phyloP scores from a whole-genome alignment of 1,140 invertebrate genomes.

The Magallana ariakensis region DNA sequence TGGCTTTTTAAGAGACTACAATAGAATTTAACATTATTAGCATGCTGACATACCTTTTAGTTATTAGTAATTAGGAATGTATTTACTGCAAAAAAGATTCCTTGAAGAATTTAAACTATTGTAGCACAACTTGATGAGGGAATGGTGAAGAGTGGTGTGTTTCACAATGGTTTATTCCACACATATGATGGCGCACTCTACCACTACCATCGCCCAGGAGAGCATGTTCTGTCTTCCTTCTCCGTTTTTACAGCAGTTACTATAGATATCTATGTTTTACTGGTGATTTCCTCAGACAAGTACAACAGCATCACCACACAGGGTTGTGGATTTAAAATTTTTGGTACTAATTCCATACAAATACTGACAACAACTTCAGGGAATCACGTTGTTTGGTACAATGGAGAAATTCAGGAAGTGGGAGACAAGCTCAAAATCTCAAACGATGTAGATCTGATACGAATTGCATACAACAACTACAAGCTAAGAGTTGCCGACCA shows the following conservation, averaged over 20 bases:
- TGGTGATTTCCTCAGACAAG: slow-evolving; percentile 33
- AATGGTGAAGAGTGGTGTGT: background rate
- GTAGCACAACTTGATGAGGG: background rate
- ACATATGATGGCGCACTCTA: slow-evolving; percentile 66
- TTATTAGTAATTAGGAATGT: no score
- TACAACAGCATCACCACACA: slow-evolving; percentile 38
- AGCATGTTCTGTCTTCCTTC: slow-evolving; percentile 53
- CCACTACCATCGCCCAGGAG: slow-evolving; percentile 59
- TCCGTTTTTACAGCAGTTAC: slow-evolving; percentile 10
- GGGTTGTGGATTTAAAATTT: slow-evolving; percentile 35
- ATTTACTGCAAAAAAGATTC: no score
- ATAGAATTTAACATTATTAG: no score
- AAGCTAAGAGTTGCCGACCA: slow-evolving; percentile 30
- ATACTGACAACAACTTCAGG: background rate
- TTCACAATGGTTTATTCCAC: slow-evolving; percentile 54
- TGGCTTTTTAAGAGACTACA: background rate
- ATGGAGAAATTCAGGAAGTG: slow-evolving; percentile 14
- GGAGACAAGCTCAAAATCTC: slow-evolving; percentile 30
- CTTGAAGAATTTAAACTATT: background rate
- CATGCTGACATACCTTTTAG: no score
- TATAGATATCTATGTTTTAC: slow-evolving; percentile 40
- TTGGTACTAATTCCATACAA: slow-evolving; percentile 14
- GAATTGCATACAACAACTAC: slow-evolving; percentile 41
- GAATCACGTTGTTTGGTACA: slow-evolving; percentile 25
- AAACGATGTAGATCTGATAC: slow-evolving; percentile 9